Evolutionary conservation across 2,888 invertebrate species (phyloP), one percentile per base, ranked within the genome.

Genomic region (Malacosoma neustria): DNA sequence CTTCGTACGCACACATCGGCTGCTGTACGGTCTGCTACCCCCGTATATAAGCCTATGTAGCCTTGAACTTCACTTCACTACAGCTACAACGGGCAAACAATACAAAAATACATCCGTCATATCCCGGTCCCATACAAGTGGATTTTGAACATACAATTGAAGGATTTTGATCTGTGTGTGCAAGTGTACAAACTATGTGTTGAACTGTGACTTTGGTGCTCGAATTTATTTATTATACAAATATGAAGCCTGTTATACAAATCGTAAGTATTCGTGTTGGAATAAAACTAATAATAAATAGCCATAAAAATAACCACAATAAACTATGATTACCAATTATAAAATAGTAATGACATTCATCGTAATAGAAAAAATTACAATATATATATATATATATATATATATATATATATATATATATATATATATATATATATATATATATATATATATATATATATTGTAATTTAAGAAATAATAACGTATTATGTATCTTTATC

Each of bases 51-150:
- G 58, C 69, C 56, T 61, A 54, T 47, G 64, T 75, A 76, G 74
- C 86, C 86, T 86, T 85, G 86, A 86, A 86, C 86, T 82, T 81
- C 84, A 86, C 67, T 85, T 66, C 74, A 68, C 61, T 69, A 65
- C 69, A 48, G 62, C 59, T 46, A 41, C 59, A 54, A 51, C 49
- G 45, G 42, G 45, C 41, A 51, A 50, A 46, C 54, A 48, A 40
- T 22, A 35, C 39, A 37, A 32, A 34, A 36, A 47, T 34, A 40
- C 35, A 42, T 39, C 52, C 45, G 36, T 40, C 22, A 22, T 22
- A 22, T 9, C 22, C 22, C 32, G 30, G 40, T 40, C 36, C 37
- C 22, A 34, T 30, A 34, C 36, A 36, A 12, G 47, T 42, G 39
- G 40, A 40, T 42, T 43, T 42, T 54, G 54, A 57, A 49, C 52